Base-by-base conservation (phyloP, 2,113 vertebrate genomes). In the Paramormyrops kingsleyae region DNA sequence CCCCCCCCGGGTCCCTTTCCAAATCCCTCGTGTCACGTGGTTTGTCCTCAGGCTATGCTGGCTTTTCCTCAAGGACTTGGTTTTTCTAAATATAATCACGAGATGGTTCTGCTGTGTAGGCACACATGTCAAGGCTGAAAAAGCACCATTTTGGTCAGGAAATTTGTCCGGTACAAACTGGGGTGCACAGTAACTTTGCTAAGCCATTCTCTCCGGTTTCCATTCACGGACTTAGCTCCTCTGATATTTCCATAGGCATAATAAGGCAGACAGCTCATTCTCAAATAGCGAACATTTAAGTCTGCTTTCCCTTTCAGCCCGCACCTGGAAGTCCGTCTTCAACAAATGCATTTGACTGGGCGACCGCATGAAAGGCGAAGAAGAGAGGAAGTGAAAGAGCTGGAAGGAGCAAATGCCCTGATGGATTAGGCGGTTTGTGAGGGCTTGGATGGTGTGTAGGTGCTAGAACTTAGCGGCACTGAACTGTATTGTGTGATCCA, bases 41-140 rank as follows among this genome's bases (percentile, higher is more conserved):
- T 17, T 77, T 17, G 35, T 80, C 74, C 17, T 80, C 35, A 80
- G 35, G 74, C 31, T 39, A 8, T 42, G 74, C 31, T 19, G 74
- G 74, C 74, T 39, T 80, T 19, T 42, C 74, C 74, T 80, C 74
- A 80, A 80, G 74, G 35, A 80, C 74, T 80, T 39, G 15, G 13
- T 80, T 80, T 77, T 80, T 42, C 74, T 80, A 80, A 80, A 80
- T 80, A 80, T 80, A 80, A 42, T 80, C 74, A 80, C 74, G 35
- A 39, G 70, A 77, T 39, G 27, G 31, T 80, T 80, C 35, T 80
- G 74, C 74, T 80, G 74, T 80, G 74, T 80, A 19, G 74, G 74
- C 74, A 80, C 35, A 80, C 74, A 42, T 80, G 74, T 80, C 74
- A 80, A 39, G 74, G 74, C 74, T 80, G 74, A 80, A 42, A 80